Conservation (phyloP, 2,113 vertebrate species). For the Brachypodius melanocephalos region DNA sequence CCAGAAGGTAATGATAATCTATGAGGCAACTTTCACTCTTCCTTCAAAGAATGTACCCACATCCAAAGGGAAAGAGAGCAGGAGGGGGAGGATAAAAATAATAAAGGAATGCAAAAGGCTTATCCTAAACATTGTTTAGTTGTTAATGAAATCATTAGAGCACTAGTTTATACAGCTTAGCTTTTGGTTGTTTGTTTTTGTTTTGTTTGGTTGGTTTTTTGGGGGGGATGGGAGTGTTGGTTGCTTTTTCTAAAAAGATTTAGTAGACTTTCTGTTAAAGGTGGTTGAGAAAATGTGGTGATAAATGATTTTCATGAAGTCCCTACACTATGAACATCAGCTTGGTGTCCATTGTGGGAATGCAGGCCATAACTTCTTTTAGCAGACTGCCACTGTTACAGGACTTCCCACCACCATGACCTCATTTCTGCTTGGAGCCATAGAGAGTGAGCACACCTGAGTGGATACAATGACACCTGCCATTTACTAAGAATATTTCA, state of each 20-base stretch:
- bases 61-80: background rate
- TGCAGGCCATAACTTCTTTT: accelerated
- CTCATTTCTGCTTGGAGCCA: background rate
- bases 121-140: background rate
- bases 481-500: background rate
- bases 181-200: background rate
- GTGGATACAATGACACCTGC: background rate
- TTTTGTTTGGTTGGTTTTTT: background rate
- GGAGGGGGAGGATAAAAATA: background rate
- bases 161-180: background rate
- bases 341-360: background rate
- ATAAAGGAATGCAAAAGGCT: background rate
- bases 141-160: background rate
- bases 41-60: background rate
- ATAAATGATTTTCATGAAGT: background rate
- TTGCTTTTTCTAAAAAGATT: background rate
- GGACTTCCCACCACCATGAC: background rate
- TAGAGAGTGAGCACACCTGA: accelerated
- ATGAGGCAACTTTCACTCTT: background rate
- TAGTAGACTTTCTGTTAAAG: background rate
- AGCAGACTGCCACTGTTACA: accelerated
- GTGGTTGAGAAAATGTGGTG: background rate
- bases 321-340: background rate
- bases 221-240: accelerated
- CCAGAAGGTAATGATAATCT: background rate